These are phyloP conservation scores for Nerophis ophidion DNA, from an alignment of 2,113 vertebrate genomes.

Conservation along the genomic window DNA sequence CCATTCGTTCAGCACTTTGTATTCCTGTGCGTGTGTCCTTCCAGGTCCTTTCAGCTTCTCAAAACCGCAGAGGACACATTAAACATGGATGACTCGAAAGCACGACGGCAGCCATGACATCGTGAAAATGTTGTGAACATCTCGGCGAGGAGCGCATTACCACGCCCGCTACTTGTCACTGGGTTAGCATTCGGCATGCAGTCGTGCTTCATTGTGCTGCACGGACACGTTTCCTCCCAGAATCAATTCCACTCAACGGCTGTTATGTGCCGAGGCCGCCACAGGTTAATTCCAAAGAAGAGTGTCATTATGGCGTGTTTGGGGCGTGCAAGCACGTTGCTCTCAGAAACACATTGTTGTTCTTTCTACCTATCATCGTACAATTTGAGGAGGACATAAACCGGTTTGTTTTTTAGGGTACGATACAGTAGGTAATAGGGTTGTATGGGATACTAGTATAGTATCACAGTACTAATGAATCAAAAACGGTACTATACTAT, in stretches of 20 bases:
- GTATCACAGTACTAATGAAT: too few relatives aligned
- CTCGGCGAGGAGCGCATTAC: constrained; percentile 11
- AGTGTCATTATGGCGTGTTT: constrained; percentile 25
- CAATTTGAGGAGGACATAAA: too few relatives aligned
- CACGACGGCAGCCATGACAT: background rate
- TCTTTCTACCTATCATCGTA: too few relatives aligned
- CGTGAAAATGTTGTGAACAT: constrained; percentile 6
- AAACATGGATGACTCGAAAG: background rate
- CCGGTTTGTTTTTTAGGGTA: too few relatives aligned
- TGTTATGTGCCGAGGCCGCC: constrained; percentile 37
- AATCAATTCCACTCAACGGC: constrained; percentile 49
- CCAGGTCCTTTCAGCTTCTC: background rate
- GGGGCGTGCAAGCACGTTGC: constrained; percentile 14
- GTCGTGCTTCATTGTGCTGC: constrained; percentile 23
- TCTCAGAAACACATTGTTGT: constrained; percentile 2
- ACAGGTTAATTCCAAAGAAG: constrained; percentile 25
- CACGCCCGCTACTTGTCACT: constrained; percentile 4
- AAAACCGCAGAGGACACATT: background rate
- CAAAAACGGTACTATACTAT: too few relatives aligned
- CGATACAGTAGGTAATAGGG: too few relatives aligned
- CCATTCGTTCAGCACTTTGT: constrained; percentile 11
- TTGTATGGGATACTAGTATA: too few relatives aligned
- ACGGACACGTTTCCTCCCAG: constrained; percentile 42
- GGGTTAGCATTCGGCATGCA: constrained; percentile 14
- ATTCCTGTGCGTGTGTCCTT: background rate